Base-by-base conservation (phyloP, 1,140 invertebrate species). In the Brachionus calyciflorus region DNA sequence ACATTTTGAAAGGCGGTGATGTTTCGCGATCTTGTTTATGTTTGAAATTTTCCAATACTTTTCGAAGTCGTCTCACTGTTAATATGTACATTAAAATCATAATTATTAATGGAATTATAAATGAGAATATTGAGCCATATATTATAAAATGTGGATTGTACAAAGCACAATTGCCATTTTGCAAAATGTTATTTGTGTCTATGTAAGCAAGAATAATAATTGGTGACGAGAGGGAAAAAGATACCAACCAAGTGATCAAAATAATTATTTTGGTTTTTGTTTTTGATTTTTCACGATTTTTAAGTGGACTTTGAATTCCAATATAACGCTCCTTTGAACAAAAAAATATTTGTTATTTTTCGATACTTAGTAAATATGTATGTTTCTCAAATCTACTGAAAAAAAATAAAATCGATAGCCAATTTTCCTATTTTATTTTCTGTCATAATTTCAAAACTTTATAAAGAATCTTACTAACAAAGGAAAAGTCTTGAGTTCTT, bases 81-180 rank as follows among this genome's bases (percentile, higher is more conserved):
- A 57, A 30, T 26, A 55, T 55, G 26, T 76, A 76, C 73, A 76
- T 76, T 24, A 60, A 10, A 46, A 76, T 57, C 30, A 76, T 41
- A 24, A 76, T 60, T 10, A 76, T 17, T 3, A 76, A 17, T 30
- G 73, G 73, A 57, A 76, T 41, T 28, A 55, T 49, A 60, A 76
- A 76, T 41, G 73, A 76, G 24, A 76, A 3, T n/a, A 60, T 55
- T 17, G 41, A 48, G 26, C 51, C 73, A 19, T 57, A 76, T 30
- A 76, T 28, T 6, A 76, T 37, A 33, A 57, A 76, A 76, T 55
- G 44, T 41, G 2, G 9, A 57, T 76, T 76, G 49, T 44, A 37
- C 3, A 76, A 19, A 17, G 21, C 30, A 30, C 73, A 76, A 4
- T 40, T 46, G 9, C 73, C 73, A 60, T 60, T 30, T 30, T 48